Base-by-base conservation (phyloP, 2,797 vertebrate species). In the Tarsius wallacei region DNA sequence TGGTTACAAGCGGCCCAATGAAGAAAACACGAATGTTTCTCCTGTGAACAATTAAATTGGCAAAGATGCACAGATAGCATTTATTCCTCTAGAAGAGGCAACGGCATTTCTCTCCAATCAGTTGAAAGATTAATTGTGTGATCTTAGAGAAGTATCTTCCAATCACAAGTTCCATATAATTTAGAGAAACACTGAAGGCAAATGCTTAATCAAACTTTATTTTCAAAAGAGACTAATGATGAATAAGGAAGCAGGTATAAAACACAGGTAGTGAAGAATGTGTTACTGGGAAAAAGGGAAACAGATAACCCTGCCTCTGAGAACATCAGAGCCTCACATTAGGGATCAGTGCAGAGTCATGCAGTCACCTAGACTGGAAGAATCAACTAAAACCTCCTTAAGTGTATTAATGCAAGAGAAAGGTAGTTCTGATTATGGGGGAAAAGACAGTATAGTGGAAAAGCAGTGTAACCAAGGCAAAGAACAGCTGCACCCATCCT, bases 201-300 rank as follows among this genome's bases (percentile, higher is more conserved):
- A 89, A 94, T 33, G 33, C 28, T 78, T 93, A 82, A 83, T n/a
- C 26, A 74, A 93, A 73, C 77, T 61, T 94, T 71, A 63, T 61
- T 93, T 93, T 76, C 77, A 28, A 66, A 76, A 73, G 55, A 71
- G 28, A 90, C 13, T 76, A 26, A 28, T 33, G 91, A 28, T 36
- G 33, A 49, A n/a, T 33, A 42, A 74, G 59, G 16, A 63, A 61
- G 47, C 47, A 81, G 68, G 24, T 71, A 22, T 1, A 17, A 88
- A 53, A 63, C 22, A 53, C 0, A 12, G 12, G 77, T 36, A n/a
- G 36, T 28, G 33, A 63, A 51, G 66, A 42, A 21, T 14, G 14
- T 31, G 0, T 22, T 28, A n/a, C 16, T 31, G 22, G 4, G 59
- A 49, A 21, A 78, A 68, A 82, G 7, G 22, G 61, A 81, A 77